Conservation (phyloP, 2,888 invertebrate species). For the Amphiduros pacificus region DNA sequence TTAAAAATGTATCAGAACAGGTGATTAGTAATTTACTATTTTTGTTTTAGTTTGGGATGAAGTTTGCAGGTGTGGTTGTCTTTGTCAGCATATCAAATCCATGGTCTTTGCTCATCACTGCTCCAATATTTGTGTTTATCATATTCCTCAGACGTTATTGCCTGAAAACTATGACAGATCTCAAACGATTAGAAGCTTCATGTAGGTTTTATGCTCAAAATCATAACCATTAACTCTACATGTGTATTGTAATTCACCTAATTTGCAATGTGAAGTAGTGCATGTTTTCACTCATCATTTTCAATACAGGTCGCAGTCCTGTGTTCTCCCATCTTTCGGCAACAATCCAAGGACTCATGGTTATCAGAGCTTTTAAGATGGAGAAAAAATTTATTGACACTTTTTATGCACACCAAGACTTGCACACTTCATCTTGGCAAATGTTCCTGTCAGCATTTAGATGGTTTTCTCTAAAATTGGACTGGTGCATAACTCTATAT, state of each 20-base stretch:
- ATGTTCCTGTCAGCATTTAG: background rate
- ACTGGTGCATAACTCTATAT: background rate
- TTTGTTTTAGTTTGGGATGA: too few species aligned
- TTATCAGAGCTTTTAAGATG: constrained; percentile 1
- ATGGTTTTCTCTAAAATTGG: background rate
- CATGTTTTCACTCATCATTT: too few species aligned
- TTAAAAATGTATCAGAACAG: too few species aligned
- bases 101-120: background rate
- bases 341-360: background rate
- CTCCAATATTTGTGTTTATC: background rate
- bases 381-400: background rate
- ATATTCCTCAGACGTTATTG: background rate
- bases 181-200: background rate
- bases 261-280: too few species aligned
- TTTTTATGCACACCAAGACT: background rate
- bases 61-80: background rate
- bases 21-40: too few species aligned
- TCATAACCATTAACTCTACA: too few species aligned
- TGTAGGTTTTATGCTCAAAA: too few species aligned
- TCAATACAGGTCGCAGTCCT: background rate
- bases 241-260: too few species aligned
- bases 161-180: background rate
- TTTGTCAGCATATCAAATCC: background rate
- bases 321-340: background rate
- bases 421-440: background rate